Conservation (phyloP, 2,113 vertebrate genomes). For the Tragelaphus scriptus region DNA sequence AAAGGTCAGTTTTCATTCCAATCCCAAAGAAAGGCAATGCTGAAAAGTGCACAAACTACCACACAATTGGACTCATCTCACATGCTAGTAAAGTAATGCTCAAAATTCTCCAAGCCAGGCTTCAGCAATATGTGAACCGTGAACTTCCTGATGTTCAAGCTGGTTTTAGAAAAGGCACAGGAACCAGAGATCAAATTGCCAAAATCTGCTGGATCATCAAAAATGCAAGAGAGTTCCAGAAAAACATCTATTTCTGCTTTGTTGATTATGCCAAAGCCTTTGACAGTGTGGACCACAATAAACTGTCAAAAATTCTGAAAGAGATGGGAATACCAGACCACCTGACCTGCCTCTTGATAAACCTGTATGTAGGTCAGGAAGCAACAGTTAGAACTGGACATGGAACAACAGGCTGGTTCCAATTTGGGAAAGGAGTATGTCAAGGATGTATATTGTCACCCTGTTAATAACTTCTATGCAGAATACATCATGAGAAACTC, state of each 20-base stretch:
- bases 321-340: background rate
- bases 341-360: background rate
- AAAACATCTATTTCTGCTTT: background rate
- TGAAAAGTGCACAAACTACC: background rate
- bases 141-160: background rate
- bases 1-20: background rate
- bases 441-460: background rate
- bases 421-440: accelerated
- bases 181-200: background rate
- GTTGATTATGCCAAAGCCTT: background rate
- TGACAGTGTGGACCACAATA: background rate
- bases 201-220: background rate
- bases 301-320: too few species aligned
- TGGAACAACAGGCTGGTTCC: background rate
- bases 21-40: background rate
- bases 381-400: background rate
- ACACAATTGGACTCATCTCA: background rate
- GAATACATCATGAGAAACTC: background rate
- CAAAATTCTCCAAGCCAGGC: background rate
- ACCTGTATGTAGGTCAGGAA: background rate
- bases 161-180: background rate
- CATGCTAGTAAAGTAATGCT: background rate
- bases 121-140: background rate
- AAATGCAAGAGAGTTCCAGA: background rate
- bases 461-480: background rate